phyloP scores from a whole-genome alignment of 2,113 vertebrate species.

The Macroglossus sobrinus region DNA sequence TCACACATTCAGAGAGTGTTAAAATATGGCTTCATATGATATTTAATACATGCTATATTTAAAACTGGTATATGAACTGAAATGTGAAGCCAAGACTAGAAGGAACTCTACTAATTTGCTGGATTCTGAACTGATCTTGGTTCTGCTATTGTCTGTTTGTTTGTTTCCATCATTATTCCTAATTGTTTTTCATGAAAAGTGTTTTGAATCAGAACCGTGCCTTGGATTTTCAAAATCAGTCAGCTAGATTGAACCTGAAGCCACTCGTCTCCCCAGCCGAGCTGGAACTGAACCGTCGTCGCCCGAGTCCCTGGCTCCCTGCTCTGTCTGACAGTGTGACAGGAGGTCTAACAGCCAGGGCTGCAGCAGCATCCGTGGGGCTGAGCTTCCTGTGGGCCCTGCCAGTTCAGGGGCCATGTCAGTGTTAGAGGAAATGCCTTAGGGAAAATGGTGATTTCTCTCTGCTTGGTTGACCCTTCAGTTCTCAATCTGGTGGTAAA shows the following conservation, averaged over 20 bases:
- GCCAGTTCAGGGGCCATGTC: background rate
- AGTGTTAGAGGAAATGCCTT: background rate
- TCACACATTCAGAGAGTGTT: slow-evolving; percentile 39
- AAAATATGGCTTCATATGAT: slow-evolving; percentile 58
- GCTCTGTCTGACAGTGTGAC: too few species aligned
- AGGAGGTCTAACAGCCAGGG: rapidly evolving
- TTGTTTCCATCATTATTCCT: background rate
- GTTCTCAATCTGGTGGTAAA: background rate
- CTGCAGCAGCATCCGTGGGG: rapidly evolving
- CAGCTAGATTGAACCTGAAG: background rate
- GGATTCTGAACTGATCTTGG: background rate
- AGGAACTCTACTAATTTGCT: background rate
- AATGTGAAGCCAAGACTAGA: background rate
- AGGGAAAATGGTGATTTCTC: too few species aligned
- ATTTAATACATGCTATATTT: slow-evolving; percentile 63
- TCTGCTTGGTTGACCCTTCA: background rate
- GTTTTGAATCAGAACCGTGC: background rate
- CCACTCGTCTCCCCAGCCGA: background rate
- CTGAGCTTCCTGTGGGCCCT: background rate
- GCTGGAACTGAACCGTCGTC: background rate
- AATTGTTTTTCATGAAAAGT: background rate
- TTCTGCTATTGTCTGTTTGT: background rate
- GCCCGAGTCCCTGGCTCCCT: background rate
- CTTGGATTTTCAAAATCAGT: background rate
- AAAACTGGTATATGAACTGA: slow-evolving; percentile 35